Base-by-base conservation (phyloP, 2,797 vertebrate genomes). In the Masticophis lateralis region DNA sequence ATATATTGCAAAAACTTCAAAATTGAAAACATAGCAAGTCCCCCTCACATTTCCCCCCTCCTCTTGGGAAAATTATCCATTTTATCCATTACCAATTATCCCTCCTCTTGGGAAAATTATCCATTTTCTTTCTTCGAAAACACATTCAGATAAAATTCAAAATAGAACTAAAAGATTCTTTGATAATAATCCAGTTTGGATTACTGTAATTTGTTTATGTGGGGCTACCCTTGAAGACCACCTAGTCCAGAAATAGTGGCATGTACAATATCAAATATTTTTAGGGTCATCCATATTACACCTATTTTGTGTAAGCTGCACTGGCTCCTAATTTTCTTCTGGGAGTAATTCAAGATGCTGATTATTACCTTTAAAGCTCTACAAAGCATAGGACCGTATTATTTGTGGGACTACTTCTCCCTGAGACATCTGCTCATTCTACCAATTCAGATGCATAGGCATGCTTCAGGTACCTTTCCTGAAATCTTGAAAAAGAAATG, bases 81-180 rank as follows among this genome's bases (percentile, higher is more conserved):
- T n/a, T n/a, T n/a, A n/a, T n/a, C n/a, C n/a, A n/a, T n/a, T n/a
- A n/a, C n/a, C n/a, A n/a, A n/a, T n/a, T n/a, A n/a, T n/a, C 92
- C 87, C 87, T 63, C 93, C 86, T 94, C 90, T 91, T 94, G 55
- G 47, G 91, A 96, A 96, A 96, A 96, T 96, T 94, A 95, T 93
- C 87, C 92, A 66, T 96, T 97, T 95, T 91, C 88, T 91, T 95
- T 91, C 92, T 94, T 92, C 61, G 93, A 91, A 95, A 91, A 95
- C 92, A 95, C 89, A 93, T 94, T 94, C 57, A 74, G 94, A 96
- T 92, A 90, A 94, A 96, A 93, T 25, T 92, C 59, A 63, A 27
- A 89, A 86, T 61, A 93, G n/a, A 88, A 88, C 56, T 90, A 92
- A 95, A 96, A 94, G 9, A 92, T 94, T 86, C 93, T 91, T 91